phyloP scores from a whole-genome alignment of 2,113 vertebrate genomes.

The Nibea albiflora region DNA sequence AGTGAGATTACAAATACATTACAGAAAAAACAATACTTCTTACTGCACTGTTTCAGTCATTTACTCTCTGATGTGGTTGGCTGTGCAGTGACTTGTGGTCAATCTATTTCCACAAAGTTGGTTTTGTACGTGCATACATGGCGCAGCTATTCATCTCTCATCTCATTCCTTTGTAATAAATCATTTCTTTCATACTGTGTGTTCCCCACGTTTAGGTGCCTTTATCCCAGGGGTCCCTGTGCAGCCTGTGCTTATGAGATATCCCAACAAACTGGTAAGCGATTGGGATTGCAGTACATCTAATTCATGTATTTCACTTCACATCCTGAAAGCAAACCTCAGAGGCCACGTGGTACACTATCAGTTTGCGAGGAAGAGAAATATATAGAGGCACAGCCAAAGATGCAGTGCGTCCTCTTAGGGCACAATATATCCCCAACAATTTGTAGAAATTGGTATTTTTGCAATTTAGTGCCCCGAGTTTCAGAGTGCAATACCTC shows the following conservation, averaged over 20 bases:
- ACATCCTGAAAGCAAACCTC: background rate
- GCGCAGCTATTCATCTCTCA: background rate
- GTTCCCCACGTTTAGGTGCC: conserved; percentile 84
- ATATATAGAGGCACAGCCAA: background rate
- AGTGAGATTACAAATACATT: background rate
- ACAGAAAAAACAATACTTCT: background rate
- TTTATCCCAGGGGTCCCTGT: conserved; percentile 94
- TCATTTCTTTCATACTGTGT: background rate
- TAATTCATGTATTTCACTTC: background rate
- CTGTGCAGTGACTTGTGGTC: background rate
- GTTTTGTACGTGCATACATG: background rate
- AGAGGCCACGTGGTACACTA: background rate
- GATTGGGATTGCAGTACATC: background rate
- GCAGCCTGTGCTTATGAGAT: conserved; percentile 93
- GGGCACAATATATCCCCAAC: no score
- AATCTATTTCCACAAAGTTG: background rate
- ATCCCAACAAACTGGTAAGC: conserved; percentile 93
- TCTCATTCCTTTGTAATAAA: background rate
- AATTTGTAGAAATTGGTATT: no score
- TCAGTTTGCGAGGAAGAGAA: background rate
- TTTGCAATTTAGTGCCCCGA: no score
- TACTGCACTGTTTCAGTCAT: background rate
- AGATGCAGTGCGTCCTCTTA: background rate
- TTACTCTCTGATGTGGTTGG: background rate
- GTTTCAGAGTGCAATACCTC: no score